Conservation (phyloP, 2,888 invertebrate species). For the Pristionchus entomophagus region DNA sequence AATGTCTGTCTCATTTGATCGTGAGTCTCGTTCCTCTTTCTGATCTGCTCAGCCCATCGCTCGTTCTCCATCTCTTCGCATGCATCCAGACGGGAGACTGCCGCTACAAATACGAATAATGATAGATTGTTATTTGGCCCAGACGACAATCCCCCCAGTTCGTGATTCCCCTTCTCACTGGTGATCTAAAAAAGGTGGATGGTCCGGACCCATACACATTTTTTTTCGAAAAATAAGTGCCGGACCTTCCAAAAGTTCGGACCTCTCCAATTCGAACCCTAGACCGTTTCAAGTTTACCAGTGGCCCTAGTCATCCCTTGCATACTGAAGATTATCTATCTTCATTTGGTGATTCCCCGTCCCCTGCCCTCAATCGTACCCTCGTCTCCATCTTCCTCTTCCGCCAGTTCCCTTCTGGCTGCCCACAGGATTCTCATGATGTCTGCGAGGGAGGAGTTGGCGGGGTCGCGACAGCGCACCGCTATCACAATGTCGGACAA, state of each 20-base stretch:
- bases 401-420: conserved; percentile 58
- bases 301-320: too few species aligned
- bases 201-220: too few species aligned
- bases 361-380: conserved; percentile 49
- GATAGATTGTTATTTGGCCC: not conserved
- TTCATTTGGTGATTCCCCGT: too few species aligned
- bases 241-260: too few species aligned
- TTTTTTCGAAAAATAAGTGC: too few species aligned
- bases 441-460: conserved; percentile 67
- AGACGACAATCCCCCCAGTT: too few species aligned
- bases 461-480: conserved; percentile 82
- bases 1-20: conserved; percentile 57
- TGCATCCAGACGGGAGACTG: conserved; percentile 36
- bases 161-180: not conserved
- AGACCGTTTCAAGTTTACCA: too few species aligned
- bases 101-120: not conserved
- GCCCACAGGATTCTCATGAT: conserved; percentile 62
- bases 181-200: too few species aligned
- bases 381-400: conserved; percentile 73
- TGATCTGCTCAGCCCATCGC: conserved; percentile 54
- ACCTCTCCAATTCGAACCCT: too few species aligned
- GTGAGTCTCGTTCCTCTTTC: conserved; percentile 55
- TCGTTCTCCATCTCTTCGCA: conserved; percentile 40
- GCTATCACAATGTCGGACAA: conserved; percentile 60
- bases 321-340: too few species aligned